Base-by-base conservation (phyloP, 2,888 invertebrate species). In the Tricholauxania praeusta region DNA sequence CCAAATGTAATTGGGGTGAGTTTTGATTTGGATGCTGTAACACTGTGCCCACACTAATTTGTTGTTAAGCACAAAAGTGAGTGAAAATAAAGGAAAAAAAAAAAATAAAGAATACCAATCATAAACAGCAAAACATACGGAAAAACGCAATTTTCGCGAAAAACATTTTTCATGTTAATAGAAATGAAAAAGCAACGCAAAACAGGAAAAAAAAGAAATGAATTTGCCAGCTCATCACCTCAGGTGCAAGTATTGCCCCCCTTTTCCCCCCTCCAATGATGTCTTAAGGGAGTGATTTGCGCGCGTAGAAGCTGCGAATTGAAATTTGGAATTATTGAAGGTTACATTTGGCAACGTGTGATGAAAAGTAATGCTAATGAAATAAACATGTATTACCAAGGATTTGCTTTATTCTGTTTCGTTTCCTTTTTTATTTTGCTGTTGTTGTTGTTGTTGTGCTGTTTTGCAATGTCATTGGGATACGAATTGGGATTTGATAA, bases 371-470 rank as follows among this genome's bases (percentile, higher is more conserved):
- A 75, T 76, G 76, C 74, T 79, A 79, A 79, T 79, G 79, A 79
- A 78, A 79, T 78, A 79, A 78, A 78, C 79, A 79, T 79, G 78
- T 79, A 39, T 79, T 76, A 74, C 59, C 53, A 17, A 62, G 39
- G 48, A 49, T 49, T 59, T 68, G 28, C 19, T 47, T 57, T 57
- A n/a, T 39, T 68, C 15, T 8, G 17, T 22, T 48, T 22, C 14
- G n/a, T n/a, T n/a, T n/a, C 17, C 49, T 48, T 19, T 49, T 48
- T n/a, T 22, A 1, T 39, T 39, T 5, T 39, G 3, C 7, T 32
- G 4, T 32, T 32, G 4, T 5, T 32, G 7, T 32, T 32, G 4
- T 32, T 32, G 4, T 39, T 39, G 10, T 10, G 2, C 7, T 10
- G 10, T 39, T 48, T 49, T 49, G 17, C 28, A 57, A 57, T 15